Evolutionary conservation across 2,113 vertebrate genomes (phyloP), one percentile per base, ranked within the genome.

Genomic region (Xiphophorus hellerii): DNA sequence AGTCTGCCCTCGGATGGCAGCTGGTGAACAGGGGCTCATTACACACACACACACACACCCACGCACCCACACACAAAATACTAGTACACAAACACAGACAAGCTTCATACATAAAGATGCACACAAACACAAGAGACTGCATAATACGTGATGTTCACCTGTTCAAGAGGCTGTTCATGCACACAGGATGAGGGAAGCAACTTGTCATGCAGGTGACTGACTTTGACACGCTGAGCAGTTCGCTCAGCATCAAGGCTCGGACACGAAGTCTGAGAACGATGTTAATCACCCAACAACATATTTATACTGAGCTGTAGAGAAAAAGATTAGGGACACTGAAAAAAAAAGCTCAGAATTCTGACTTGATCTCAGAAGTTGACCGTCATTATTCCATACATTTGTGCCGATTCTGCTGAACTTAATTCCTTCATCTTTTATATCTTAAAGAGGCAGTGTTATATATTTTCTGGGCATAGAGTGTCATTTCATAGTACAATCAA

Each of bases 1-100:
- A 69, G 51, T 65, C 74, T 84, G 69, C 69, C 54, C 33, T 30
- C 48, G 42, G 70, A 74, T 67, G 62, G 74, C 66, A 81, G 44
- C 68, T 83, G 71, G 69, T 87, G 73, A 62, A 25, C 51, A 54
- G 51, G 17, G 51, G 51, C 51, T 25, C 51, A 54, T 25, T 25
- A 54, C 51, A 54, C 51, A 54, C 39, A 13, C 20, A 51, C 51
- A 54, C 51, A 25, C 20, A 3, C 20, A 8, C 44, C 5, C 51
- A 54, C 20, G 1, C 31, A 33, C 31, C 10, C 5, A 6, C 48
- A 25, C 22, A 25, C 51, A 54, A 22, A 54, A 22, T 2, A 54
- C 51, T 25, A 9, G 51, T 54, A 58, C 51, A n/a, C 48, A 51
- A 22, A 51, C 48, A 51, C 51, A n/a, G 22, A 58, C 17, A 15